Base-by-base conservation (phyloP, 1,140 invertebrate species). In the Muscidifurax raptorellus region DNA sequence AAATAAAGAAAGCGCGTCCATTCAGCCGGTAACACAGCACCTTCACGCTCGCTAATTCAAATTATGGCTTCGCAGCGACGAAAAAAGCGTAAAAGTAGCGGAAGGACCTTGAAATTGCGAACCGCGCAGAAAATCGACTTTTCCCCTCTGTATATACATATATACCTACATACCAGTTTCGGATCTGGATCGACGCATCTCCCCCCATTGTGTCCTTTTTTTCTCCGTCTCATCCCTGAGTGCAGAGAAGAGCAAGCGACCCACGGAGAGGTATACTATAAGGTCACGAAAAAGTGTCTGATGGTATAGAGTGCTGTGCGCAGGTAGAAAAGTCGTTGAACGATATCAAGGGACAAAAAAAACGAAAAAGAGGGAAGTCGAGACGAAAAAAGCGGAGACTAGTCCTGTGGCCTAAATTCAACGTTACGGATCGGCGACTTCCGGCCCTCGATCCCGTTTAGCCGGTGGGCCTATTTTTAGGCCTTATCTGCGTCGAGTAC, bases 321-420 rank as follows among this genome's bases (percentile, higher is more conserved):
- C 90, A 91, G 90, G 90, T 91, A 91, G 88, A 87, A 90, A 89
- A 89, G 87, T 89, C 90, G 90, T 90, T 90, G 90, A 90, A 90
- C 88, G 89, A 90, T 90, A 90, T 88, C 84, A 87, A 80, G 75
- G 27, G 44, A 47, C 44, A 47, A 80, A 71, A 71, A 64, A 79
- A 52, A 40, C 44, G 36, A 4, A 80, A 22, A 66, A 59, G 32
- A 67, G 64, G 44, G 36, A 28, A 32, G 64, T n/a, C 4, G 36
- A 6, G 52, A 59, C 7, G 40, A 36, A 30, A 80, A 71, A 80
- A 71, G 64, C 18, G 30, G 27, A n/a, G 47, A 30, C 18, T 77
- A 12, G 47, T 77, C 75, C 44, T 77, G 32, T 74, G 40, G 36
- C 59, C 59, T 15, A 36, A 79, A 79, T 79, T 30, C 77, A n/a